A percentile compares a stretch with the other conserved stretches of the same genome.
Conservation (phyloP, 2,797 vertebrate species). For the Hydrophis major region DNA sequence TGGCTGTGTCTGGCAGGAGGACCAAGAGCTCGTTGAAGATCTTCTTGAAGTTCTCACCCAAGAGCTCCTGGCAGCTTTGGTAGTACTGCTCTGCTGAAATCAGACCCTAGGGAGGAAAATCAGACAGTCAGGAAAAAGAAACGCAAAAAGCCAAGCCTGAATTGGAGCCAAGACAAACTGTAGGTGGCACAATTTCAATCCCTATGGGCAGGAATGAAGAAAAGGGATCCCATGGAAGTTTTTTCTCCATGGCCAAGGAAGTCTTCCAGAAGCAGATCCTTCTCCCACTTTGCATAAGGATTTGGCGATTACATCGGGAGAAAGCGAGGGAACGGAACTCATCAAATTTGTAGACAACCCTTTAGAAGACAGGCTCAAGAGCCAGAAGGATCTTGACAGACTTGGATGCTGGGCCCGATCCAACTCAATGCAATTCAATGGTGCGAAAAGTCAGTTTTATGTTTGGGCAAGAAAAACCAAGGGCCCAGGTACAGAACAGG, state of each 20-base stretch:
- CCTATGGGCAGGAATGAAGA: not conserved
- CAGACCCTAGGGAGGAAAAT: slow-evolving; percentile 73
- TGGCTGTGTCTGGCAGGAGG: slow-evolving; percentile 88
- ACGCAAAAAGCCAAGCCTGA: not conserved
- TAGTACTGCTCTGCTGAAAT: slow-evolving; percentile 92
- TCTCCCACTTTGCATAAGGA: not conserved
- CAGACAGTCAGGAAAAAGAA: not conserved
- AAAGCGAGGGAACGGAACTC: not conserved
- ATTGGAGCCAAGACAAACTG: not conserved
- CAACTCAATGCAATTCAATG: not conserved
- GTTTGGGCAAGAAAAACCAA: not conserved
- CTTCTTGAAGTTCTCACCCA: slow-evolving; percentile 87
- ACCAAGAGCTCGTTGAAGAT: slow-evolving; percentile 95
- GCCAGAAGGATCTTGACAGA: too few species aligned
- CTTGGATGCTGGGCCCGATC: not conserved
- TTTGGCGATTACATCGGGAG: too few species aligned
- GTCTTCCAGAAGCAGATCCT: not conserved
- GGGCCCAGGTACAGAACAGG: not conserved
- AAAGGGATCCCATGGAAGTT: not conserved
- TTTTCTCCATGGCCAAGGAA: not conserved
- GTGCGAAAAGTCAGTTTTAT: not conserved
- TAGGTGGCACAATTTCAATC: not conserved
- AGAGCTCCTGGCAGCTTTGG: slow-evolving; percentile 87
- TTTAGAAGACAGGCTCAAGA: not conserved
- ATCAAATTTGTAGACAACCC: not conserved